Base-by-base conservation (phyloP, 1,140 invertebrate genomes). In the Bombus soroeensis region DNA sequence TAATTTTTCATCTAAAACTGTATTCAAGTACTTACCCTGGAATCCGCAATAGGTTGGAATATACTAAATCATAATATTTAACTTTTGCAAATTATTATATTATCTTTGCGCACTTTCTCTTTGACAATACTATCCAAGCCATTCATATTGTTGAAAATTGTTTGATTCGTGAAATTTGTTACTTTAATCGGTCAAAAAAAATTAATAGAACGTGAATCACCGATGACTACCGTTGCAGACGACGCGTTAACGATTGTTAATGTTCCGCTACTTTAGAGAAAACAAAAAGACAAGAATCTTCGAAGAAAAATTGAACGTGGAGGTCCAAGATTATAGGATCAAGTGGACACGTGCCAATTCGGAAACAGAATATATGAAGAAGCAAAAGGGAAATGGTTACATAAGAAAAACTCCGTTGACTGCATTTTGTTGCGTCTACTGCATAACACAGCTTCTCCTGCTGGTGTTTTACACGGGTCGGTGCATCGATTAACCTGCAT, bases 401-500 rank as follows among this genome's bases (percentile, higher is more conserved):
- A 85, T 87, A 90, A 91, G 88, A 91, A 91, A 88, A 74, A 70
- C 39, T 71, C 57, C 72, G 81, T 68, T 62, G 77, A 90, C 82
- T 89, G 81, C 70, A 87, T 90, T 92, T 89, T 70, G 73, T 82
- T 88, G 80, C 86, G 84, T 89, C 78, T 81, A 82, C 82, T 87
- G 90, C 85, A 88, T 87, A 75, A 76, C 64, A 53, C 37, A 71
- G 71, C 77, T 81, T 90, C 87, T 90, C 86, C 88, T 74, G 72
- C 73, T 72, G 84, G 88, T 89, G 87, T 88, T 93, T 93, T 93
- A 92, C 91, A 93, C 91, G 92, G 92, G 91, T 93, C 92, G 92
- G 88, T 92, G 92, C 92, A 93, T 93, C 92, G 92, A 93, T 93
- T 93, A 93, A 93, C 92, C 92, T 88, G 90, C 91, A 91, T 92